Conservation (phyloP, 2,797 vertebrate species). For the Eidolon dupreanum region DNA sequence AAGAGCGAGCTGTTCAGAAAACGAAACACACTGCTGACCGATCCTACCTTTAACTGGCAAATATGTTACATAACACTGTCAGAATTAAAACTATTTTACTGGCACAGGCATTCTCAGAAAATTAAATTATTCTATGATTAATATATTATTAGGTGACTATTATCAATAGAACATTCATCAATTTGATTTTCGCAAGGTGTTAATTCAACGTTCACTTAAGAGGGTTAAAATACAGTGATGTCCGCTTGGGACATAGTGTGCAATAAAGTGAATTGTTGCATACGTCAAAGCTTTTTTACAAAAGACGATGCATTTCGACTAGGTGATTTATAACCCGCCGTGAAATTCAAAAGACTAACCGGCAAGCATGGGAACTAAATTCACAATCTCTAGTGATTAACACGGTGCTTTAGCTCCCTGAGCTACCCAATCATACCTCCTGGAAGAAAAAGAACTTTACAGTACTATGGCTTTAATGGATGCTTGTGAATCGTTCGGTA, state of each 20-base stretch:
- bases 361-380: neutral
- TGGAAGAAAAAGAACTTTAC: neutral
- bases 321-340: neutral
- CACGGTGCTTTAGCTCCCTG: neutral
- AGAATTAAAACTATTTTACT: constrained; percentile 31
- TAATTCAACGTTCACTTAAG: neutral
- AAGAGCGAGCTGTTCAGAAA: constrained; percentile 12
- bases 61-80: neutral
- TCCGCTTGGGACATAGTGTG: neutral
- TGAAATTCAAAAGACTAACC: neutral
- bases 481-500: neutral
- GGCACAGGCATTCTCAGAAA: neutral
- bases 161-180: neutral
- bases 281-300: neutral
- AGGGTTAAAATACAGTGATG: neutral
- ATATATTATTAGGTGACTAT: neutral
- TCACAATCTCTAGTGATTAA: neutral
- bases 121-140: neutral
- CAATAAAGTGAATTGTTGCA: neutral
- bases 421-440: neutral
- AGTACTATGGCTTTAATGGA: neutral
- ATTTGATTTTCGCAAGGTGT: neutral
- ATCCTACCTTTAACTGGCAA: constrained; percentile 28
- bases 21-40: neutral
- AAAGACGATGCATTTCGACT: neutral